A percentile compares a stretch with the other conserved stretches of the same genome.
These are phyloP conservation scores for Drosophila bipectinata DNA, from an alignment of 1,140 invertebrate genomes.

Conservation along the genomic window DNA sequence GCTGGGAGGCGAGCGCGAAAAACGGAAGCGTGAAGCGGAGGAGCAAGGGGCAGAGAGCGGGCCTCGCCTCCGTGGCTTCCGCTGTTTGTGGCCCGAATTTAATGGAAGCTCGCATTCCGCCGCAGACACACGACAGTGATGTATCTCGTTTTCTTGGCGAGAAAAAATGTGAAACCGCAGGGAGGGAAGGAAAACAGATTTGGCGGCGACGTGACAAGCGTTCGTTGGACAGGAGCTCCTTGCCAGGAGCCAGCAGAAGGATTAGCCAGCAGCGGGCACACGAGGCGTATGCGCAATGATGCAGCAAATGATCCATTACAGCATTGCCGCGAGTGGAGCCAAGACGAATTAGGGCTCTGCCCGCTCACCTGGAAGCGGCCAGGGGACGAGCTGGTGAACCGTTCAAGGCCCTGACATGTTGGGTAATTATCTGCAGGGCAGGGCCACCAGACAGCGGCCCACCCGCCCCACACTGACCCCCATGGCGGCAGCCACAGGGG, in stretches of 20 bases:
- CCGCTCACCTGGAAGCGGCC: slow-evolving; percentile 19
- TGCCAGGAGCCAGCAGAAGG: slow-evolving; percentile 46
- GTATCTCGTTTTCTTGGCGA: slow-evolving; percentile 39
- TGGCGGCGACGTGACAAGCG: slow-evolving; percentile 58
- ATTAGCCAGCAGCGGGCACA: slow-evolving; percentile 51
- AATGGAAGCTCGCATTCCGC: slow-evolving; percentile 44
- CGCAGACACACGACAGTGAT: slow-evolving; percentile 56
- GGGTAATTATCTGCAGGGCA: slow-evolving; percentile 59
- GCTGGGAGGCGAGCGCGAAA: background rate
- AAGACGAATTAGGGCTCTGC: slow-evolving; percentile 42
- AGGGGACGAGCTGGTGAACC: slow-evolving; percentile 8
- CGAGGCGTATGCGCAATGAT: slow-evolving; percentile 71
- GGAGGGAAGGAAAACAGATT: slow-evolving; percentile 30
- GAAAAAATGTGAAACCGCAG: background rate
- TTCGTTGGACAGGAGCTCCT: slow-evolving; percentile 15
- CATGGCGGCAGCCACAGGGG: slow-evolving; percentile 6
- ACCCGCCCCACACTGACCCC: slow-evolving; percentile 16
- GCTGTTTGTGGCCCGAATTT: slow-evolving; percentile 67
- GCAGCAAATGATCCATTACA: slow-evolving; percentile 74
- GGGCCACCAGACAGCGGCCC: background rate
- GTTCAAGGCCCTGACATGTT: slow-evolving; percentile 60
- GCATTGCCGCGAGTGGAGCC: slow-evolving; percentile 2
- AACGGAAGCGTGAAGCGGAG: no score
- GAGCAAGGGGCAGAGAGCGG: slow-evolving; percentile 39
- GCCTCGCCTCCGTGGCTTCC: slow-evolving; percentile 55